phyloP scores from a whole-genome alignment of 2,113 vertebrate genomes.

The Ptyas mucosa region DNA sequence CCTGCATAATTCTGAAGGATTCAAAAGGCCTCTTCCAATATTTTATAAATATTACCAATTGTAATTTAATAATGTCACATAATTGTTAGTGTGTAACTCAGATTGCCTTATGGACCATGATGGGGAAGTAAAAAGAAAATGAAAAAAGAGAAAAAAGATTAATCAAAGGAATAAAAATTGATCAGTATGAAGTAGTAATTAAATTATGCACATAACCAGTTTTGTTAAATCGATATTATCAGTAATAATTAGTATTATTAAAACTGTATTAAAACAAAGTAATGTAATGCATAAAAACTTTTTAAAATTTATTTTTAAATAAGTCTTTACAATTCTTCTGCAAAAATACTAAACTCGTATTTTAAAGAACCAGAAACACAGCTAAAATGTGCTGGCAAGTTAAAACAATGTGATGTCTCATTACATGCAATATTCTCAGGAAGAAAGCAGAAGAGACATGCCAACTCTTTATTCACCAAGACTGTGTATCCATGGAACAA shows the following conservation, averaged over 20 bases:
- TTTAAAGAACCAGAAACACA: not conserved
- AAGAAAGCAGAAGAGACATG: not conserved
- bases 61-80: not conserved
- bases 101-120: not conserved
- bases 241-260: not conserved
- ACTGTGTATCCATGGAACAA: not conserved
- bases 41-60: not conserved
- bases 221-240: not conserved
- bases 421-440: not conserved
- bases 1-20: not conserved
- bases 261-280: not conserved
- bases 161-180: not conserved
- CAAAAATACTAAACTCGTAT: not conserved
- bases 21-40: not conserved
- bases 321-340: not conserved
- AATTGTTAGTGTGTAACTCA: not conserved
- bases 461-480: not conserved
- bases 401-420: not conserved
- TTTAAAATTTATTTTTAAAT: not conserved
- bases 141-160: not conserved
- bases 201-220: not conserved
- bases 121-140: not conserved
- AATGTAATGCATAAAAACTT: not conserved
- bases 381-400: not conserved
- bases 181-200: not conserved